A percentile compares a stretch with the other conserved stretches of the same genome.
Conservation (phyloP, 2,113 vertebrate genomes). For the Corydoras maculifer region DNA sequence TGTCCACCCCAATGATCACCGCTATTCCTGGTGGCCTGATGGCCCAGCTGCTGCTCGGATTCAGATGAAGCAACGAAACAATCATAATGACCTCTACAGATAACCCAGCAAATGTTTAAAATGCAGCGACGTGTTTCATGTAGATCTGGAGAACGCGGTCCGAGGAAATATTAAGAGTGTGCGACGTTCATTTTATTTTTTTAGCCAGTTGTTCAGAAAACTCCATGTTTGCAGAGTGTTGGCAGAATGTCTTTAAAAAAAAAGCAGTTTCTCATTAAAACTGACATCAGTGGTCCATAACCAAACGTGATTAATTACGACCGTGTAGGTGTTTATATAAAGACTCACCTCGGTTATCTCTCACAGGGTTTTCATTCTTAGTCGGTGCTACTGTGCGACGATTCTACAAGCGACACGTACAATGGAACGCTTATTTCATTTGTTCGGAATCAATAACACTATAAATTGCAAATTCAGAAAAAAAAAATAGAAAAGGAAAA, state of each 20-base stretch:
- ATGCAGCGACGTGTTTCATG: too few relatives aligned
- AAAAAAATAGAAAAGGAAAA: too few relatives aligned
- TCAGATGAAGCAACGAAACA: neutral
- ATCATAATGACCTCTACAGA: neutral
- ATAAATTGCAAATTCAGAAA: too few relatives aligned
- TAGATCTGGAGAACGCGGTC: too few relatives aligned
- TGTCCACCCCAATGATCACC: conserved; percentile 7
- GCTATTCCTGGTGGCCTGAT: neutral
- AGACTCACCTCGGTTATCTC: conserved; percentile 85
- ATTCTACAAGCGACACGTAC: conserved; percentile 60
- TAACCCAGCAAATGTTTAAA: neutral
- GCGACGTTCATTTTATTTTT: too few relatives aligned
- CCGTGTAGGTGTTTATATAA: neutral
- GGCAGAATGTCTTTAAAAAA: too few relatives aligned
- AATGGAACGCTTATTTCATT: neutral
- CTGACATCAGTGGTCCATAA: too few relatives aligned
- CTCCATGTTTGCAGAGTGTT: too few relatives aligned
- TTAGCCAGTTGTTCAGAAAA: too few relatives aligned
- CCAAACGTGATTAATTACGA: too few relatives aligned
- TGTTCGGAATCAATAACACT: neutral
- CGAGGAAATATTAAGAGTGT: too few relatives aligned
- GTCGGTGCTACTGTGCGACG: conserved; percentile 68
- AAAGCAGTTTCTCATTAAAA: too few relatives aligned
- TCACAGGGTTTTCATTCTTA: conserved; percentile 77
- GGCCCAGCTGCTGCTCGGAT: neutral